Evolutionary conservation across 2,113 vertebrate species (phyloP).

Genomic region (Phyllopteryx taeniolatus): DNA sequence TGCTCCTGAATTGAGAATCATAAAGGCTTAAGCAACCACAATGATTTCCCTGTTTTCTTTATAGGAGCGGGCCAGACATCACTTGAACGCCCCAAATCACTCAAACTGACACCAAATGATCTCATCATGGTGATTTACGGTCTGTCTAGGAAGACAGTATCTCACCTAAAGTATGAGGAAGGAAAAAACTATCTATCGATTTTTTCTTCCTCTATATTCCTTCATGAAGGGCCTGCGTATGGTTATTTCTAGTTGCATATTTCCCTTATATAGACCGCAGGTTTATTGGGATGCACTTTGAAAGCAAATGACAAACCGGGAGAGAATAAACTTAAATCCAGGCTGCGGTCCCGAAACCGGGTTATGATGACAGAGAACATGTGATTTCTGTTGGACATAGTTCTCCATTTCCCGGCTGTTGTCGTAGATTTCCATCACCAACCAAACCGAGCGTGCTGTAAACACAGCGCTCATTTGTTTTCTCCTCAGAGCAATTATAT

Average conservation of each 20-base stretch:
- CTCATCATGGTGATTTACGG: slow-evolving; percentile 50
- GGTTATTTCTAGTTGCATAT: slow-evolving; percentile 8
- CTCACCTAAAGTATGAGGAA: slow-evolving; percentile 9
- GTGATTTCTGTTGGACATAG: slow-evolving; percentile 71
- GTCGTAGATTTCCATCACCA: slow-evolving; percentile 70
- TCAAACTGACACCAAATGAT: slow-evolving; percentile 41
- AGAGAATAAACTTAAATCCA: slow-evolving; percentile 55
- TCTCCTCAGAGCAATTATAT: slow-evolving; percentile 72
- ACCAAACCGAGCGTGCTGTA: slow-evolving; percentile 70
- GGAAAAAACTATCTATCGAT: background rate
- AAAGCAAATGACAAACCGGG: slow-evolving; percentile 43
- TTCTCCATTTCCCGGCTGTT: slow-evolving; percentile 72
- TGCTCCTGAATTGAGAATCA: slow-evolving; percentile 40
- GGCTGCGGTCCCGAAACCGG: slow-evolving; percentile 43
- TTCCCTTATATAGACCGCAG: background rate
- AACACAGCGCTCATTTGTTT: slow-evolving; percentile 78
- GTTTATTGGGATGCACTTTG: slow-evolving; percentile 39
- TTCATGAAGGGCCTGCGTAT: background rate
- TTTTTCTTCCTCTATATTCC: background rate
- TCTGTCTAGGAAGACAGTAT: slow-evolving; percentile 25
- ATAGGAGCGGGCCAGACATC: slow-evolving; percentile 11
- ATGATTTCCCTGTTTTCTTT: slow-evolving; percentile 36
- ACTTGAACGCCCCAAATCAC: slow-evolving; percentile 18
- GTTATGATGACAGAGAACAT: slow-evolving; percentile 69
- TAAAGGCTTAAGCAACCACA: slow-evolving; percentile 24